Evolutionary conservation across 2,797 vertebrate species (phyloP), one percentile per base, ranked within the genome.

Genomic region (Danionella dracula): DNA sequence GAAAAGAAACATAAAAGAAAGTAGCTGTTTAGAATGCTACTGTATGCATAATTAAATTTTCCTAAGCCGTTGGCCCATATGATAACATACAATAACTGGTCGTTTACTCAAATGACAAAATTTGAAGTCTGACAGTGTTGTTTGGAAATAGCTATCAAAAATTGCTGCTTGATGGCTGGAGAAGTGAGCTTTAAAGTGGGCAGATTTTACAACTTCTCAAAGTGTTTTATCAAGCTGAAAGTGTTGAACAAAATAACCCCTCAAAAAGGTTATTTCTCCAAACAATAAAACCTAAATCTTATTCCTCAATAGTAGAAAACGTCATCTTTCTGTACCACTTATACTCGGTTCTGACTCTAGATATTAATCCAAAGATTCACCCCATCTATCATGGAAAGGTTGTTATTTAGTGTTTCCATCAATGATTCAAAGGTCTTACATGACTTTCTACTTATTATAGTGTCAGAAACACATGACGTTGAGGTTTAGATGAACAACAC

Each of bases 371-470:
- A 32, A 11, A 11, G 5, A 38, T 68, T 64, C 56, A 34, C 13
- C 49, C 40, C 50, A 38, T 55, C 16, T 37, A 31, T 48, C 56
- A 66, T 12, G 4, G 13, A 40, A 1, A n/a, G 55, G 49, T 61
- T 42, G 42, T 40, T 41, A 55, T 29, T 59, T 56, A 41, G 34
- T 44, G 29, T 45, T 62, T 62, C 16, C 40, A 48, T 67, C 49
- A 70, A 63, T 70, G 42, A 75, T 68, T 75, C 40, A 71, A 46
- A 37, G 32, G n/a, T 55, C 5, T 19, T 63, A 72, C 70, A 75
- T 57, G 62, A 55, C 20, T 70, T 62, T 63, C 37, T 70, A 65
- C 60, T 70, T 70, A 57, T 49, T 58, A 55, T 41, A 15, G 23
- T 54, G 62, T 62, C 32, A 57, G 48, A 41, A 12, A 45, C 42